Base-by-base conservation (phyloP, 1,140 invertebrate genomes). In the Heliconius hewitsoni region DNA sequence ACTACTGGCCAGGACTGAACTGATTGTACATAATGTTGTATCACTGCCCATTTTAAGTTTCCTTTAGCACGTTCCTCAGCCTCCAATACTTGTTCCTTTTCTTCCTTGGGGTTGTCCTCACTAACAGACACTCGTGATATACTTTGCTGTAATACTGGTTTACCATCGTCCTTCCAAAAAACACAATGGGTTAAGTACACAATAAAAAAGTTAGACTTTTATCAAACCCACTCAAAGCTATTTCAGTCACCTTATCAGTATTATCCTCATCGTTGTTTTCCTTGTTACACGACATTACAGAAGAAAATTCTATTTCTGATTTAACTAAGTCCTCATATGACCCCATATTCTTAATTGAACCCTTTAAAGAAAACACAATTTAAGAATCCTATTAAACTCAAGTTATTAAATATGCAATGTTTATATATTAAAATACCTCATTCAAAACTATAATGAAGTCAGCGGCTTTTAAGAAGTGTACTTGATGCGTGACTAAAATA, bases 401-500 rank as follows among this genome's bases (percentile, higher is more conserved):
- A 74, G 9, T 66, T n/a, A 23, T 71, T 71, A n/a, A 55, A 70
- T 13, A 30, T 42, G 30, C 3, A 30, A 6, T 27, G 23, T 66
- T 30, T 27, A 37, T 73, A 30, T 3, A 46, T 73, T 66, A 34
- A 77, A 74, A 73, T 92, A 96, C 97, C 89, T 97, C 96, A 87
- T 97, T 97, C 46, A 98, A 88, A 8, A 97, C 96, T 42, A 98
- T 91, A 80, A 98, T 97, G 74, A 96, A 94, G 86, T 97, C 96
- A 0, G 96, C 97, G 30, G 96, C 94, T 84, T 96, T 96, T 16
- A 98, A 93, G 87, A 97, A 97, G 83, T 98, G 97, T n/a, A 98
- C 92, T 86, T 98, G 97, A 95, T 98, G 97, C 3, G 98, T 98
- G 4, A 98, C 97, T 9, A 98, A 95, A 75, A 98, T 96, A 42